These are phyloP conservation scores for Laspeyria flexula DNA, from an alignment of 2,888 invertebrate genomes.

Conservation along the genomic window DNA sequence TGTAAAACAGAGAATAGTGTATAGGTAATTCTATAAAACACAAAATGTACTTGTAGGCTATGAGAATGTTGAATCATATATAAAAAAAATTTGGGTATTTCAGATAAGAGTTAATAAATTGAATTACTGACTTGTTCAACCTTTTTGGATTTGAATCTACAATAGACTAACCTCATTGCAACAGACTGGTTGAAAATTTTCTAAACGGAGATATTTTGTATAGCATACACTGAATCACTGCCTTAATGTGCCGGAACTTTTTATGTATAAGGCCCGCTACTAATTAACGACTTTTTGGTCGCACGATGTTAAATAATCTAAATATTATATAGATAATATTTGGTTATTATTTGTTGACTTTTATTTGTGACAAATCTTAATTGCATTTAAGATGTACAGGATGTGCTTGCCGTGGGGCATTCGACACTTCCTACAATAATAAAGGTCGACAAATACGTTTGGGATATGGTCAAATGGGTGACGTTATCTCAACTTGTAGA, in stretches of 20 bases:
- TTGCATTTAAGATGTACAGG: slow-evolving; percentile 42
- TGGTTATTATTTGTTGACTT: slow-evolving; percentile 48
- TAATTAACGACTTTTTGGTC: slow-evolving; percentile 54
- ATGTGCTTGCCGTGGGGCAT: slow-evolving; percentile 21
- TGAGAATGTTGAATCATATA: slow-evolving; percentile 82
- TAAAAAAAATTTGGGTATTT: slow-evolving; percentile 75
- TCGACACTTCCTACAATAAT: slow-evolving; percentile 37
- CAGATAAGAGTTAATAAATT: slow-evolving; percentile 80
- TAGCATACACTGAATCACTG: slow-evolving; percentile 84
- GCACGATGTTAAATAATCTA: slow-evolving; percentile 44
- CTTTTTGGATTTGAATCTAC: slow-evolving; percentile 86
- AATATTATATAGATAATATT: slow-evolving; percentile 35
- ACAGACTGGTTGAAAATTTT: slow-evolving; percentile 84
- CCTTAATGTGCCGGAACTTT: slow-evolving; percentile 83
- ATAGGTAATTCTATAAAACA: slow-evolving; percentile 82
- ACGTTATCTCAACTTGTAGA: slow-evolving; percentile 37
- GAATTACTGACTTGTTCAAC: slow-evolving; percentile 80
- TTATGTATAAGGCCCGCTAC: slow-evolving; percentile 59
- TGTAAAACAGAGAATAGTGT: slow-evolving; percentile 79
- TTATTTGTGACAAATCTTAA: slow-evolving; percentile 40
- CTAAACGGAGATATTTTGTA: slow-evolving; percentile 83
- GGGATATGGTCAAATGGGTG: slow-evolving; percentile 23
- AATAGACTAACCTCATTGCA: slow-evolving; percentile 82
- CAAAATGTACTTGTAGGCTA: slow-evolving; percentile 84
- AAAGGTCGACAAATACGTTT: slow-evolving; percentile 44